Conservation (phyloP, 2,113 vertebrate genomes). For the Gallinago jamesoni region DNA sequence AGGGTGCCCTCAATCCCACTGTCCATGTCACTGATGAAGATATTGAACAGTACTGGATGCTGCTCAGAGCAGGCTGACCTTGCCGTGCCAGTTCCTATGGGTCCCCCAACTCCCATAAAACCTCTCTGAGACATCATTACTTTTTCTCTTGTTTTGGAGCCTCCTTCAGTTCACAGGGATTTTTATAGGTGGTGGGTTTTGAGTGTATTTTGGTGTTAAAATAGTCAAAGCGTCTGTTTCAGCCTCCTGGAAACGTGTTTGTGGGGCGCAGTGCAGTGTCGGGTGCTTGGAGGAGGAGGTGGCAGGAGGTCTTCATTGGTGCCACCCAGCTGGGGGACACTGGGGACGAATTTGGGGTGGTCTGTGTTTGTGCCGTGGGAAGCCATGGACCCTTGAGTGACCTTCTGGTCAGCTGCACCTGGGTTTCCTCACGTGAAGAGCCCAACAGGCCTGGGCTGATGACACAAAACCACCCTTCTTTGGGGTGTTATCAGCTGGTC, state of each 20-base stretch:
- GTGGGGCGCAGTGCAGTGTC: accelerated
- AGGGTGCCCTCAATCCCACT: neutral
- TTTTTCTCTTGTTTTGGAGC: neutral
- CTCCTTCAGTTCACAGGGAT: neutral
- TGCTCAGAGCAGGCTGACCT: neutral
- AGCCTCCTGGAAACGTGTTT: neutral
- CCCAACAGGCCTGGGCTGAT: neutral
- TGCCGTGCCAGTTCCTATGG: neutral
- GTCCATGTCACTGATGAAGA: neutral
- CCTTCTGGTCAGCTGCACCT: neutral
- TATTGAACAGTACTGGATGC: neutral
- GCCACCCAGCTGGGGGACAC: neutral
- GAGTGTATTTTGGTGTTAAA: neutral
- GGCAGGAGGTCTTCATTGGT: accelerated
- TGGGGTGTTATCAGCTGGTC: neutral
- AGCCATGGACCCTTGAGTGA: neutral
- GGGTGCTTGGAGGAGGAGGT: neutral
- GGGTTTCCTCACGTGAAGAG: conserved; percentile 17
- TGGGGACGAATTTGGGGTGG: accelerated
- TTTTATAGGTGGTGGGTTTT: neutral
- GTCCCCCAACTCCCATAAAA: neutral
- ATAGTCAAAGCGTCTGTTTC: neutral
- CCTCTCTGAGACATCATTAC: neutral
- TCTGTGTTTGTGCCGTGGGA: neutral
- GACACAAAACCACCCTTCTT: neutral